phyloP scores from a whole-genome alignment of 1,140 invertebrate species.

The Drosophila novamexicana region DNA sequence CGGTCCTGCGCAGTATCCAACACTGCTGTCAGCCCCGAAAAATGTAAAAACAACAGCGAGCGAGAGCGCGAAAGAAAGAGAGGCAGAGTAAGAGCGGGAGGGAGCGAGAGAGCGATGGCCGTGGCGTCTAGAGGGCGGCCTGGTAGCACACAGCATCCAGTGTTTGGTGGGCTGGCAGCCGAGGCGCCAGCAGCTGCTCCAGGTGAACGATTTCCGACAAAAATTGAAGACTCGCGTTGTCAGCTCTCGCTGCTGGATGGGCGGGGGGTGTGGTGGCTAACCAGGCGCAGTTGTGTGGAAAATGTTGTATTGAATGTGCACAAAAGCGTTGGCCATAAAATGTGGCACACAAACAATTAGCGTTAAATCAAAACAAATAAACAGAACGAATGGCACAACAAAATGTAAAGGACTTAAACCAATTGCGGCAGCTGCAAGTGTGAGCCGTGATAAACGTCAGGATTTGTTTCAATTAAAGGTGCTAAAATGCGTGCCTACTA shows the following conservation, averaged over 20 bases:
- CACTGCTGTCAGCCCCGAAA: conserved; percentile 20
- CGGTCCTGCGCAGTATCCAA: conserved; percentile 31
- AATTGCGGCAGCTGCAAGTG: neutral
- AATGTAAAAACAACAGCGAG: conserved; percentile 58
- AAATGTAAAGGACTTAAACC: conserved; percentile 69
- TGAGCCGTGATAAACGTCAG: conserved; percentile 23
- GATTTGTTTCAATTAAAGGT: conserved; percentile 39
- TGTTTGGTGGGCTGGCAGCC: conserved; percentile 53
- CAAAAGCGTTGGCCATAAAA: conserved; percentile 42
- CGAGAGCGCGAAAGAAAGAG: neutral
- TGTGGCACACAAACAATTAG: conserved; percentile 66
- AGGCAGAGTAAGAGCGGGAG: neutral
- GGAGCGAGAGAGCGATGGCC: conserved; percentile 6
- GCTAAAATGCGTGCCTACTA: conserved; percentile 75
- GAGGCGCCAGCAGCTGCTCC: conserved; percentile 42
- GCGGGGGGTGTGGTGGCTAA: neutral
- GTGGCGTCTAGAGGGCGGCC: conserved; percentile 30
- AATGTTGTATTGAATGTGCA: conserved; percentile 64
- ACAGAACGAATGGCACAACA: conserved; percentile 21
- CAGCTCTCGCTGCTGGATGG: too few relatives aligned
- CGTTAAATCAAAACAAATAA: conserved; percentile 22
- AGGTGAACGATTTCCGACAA: conserved; percentile 8
- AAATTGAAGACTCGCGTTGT: too few relatives aligned
- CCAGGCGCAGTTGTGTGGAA: conserved; percentile 56
- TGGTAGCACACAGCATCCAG: conserved; percentile 63